A percentile compares a stretch with the other conserved stretches of the same genome.
These are phyloP conservation scores for Ptilorrhoa leucosticta DNA, from an alignment of 2,113 vertebrate species.

Conservation along the genomic window DNA sequence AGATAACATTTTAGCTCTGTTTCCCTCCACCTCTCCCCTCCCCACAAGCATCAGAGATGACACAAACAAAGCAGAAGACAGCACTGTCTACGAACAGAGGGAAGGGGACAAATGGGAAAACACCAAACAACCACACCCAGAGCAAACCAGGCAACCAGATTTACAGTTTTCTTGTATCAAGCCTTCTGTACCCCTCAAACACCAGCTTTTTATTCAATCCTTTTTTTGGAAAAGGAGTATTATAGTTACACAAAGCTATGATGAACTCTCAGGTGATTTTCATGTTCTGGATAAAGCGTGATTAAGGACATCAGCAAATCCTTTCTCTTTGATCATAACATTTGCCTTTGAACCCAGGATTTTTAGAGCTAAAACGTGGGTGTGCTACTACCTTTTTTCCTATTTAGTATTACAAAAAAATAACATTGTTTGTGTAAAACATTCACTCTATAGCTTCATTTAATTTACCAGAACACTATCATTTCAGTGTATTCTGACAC, in stretches of 20 bases:
- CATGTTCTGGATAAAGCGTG: not conserved
- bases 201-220: not conserved
- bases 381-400: not conserved
- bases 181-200: not conserved
- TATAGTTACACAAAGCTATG: not conserved
- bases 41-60: not conserved
- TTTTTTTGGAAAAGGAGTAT: not conserved
- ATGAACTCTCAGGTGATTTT: not conserved
- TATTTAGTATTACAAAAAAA: not conserved
- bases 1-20: fast-evolving
- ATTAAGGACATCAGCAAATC: not conserved
- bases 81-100: not conserved
- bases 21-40: not conserved
- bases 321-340: not conserved
- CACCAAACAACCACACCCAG: not conserved
- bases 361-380: not conserved
- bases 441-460: not conserved
- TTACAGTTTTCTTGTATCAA: not conserved
- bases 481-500: not conserved
- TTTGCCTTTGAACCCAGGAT: not conserved
- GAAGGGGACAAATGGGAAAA: not conserved
- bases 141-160: not conserved
- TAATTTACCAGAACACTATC: not conserved
- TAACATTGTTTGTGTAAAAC: not conserved
- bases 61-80: not conserved